phyloP scores from a whole-genome alignment of 2,797 vertebrate species.

The Loris lydekkerianus region DNA sequence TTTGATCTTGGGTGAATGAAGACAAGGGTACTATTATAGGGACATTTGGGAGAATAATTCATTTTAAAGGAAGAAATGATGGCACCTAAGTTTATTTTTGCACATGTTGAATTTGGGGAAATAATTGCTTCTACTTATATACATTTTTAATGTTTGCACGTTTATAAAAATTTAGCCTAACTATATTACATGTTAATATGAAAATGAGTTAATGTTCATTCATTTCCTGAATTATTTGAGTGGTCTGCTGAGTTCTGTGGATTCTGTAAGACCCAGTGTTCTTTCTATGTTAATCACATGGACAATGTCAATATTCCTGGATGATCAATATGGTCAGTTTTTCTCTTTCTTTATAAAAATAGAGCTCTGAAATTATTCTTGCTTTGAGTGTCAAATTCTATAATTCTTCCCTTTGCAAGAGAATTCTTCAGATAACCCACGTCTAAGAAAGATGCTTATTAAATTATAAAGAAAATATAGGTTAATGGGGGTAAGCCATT shows the following conservation, averaged over 20 bases:
- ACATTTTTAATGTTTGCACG: neutral
- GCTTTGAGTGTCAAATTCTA: conserved; percentile 27
- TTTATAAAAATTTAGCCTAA: conserved; percentile 47
- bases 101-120: conserved; percentile 7
- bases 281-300: neutral
- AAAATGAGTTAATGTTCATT: neutral
- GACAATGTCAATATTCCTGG: conserved; percentile 23
- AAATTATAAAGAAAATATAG: conserved; percentile 36
- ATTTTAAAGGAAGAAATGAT: conserved; percentile 48
- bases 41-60: conserved; percentile 15
- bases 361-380: conserved; percentile 47
- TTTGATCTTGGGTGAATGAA: conserved; percentile 52
- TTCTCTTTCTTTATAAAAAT: conserved; percentile 48
- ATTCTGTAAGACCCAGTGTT: neutral
- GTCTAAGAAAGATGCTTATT: conserved; percentile 45
- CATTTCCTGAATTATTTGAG: conserved; percentile 36
- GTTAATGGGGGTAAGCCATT: neutral
- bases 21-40: neutral
- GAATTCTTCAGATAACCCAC: neutral
- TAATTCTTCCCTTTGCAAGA: conserved; percentile 62
- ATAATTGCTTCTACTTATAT: neutral
- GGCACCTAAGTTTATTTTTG: neutral
- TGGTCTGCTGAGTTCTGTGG: conserved; percentile 3
- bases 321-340: conserved; percentile 50
- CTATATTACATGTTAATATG: neutral